phyloP scores from a whole-genome alignment of 1,140 invertebrate genomes.

The Coelopa frigida region DNA sequence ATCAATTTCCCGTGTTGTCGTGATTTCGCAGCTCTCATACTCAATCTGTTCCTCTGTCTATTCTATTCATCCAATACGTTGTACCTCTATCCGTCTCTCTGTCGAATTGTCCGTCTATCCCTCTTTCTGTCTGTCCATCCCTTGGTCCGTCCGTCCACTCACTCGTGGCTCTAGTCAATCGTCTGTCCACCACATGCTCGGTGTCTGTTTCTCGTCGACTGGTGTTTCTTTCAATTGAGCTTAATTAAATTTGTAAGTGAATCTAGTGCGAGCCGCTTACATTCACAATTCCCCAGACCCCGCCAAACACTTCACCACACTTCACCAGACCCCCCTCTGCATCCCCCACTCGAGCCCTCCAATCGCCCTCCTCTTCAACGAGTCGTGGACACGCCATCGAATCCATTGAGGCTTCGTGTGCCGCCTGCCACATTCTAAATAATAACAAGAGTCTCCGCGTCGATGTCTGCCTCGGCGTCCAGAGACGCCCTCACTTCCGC shows the following conservation, averaged over 20 bases:
- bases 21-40: too few relatives aligned
- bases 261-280: conserved; percentile 34
- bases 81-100: too few relatives aligned
- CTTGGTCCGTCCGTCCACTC: too few relatives aligned
- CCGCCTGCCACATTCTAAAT: conserved; percentile 7
- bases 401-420: neutral
- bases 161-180: too few relatives aligned
- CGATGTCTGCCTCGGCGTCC: neutral
- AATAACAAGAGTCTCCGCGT: conserved; percentile 3
- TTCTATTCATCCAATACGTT: too few relatives aligned
- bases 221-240: conserved; percentile 44
- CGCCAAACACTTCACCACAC: conserved; percentile 4
- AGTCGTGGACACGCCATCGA: neutral
- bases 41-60: too few relatives aligned
- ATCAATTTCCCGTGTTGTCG: too few relatives aligned
- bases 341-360: conserved; percentile 2
- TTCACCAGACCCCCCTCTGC: conserved; percentile 7
- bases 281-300: conserved; percentile 3
- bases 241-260: conserved; percentile 46
- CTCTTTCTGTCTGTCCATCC: too few relatives aligned
- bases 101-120: too few relatives aligned
- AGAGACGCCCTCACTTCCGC: neutral
- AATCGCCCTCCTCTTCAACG: neutral
- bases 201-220: too few relatives aligned
- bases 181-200: too few relatives aligned